phyloP scores from a whole-genome alignment of 2,113 vertebrate species.

The Rhabdomys dilectus region DNA sequence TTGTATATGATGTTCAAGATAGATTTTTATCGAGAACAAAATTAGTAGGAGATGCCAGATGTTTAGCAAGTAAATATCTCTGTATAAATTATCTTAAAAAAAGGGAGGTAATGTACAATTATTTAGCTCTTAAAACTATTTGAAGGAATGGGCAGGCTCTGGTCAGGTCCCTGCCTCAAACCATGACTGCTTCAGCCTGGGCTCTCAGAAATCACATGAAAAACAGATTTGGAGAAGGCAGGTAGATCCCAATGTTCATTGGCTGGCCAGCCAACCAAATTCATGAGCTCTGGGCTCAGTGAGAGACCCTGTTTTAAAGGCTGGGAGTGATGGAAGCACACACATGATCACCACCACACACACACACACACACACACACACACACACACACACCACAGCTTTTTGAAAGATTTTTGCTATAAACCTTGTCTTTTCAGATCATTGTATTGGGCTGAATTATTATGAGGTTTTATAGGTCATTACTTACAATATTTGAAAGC shows the following conservation, averaged over 20 bases:
- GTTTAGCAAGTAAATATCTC: constrained; percentile 26
- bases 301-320: not conserved
- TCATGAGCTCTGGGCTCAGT: not conserved
- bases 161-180: not conserved
- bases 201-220: not conserved
- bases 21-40: constrained; percentile 38
- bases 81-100: constrained; percentile 39
- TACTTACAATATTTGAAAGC: not conserved
- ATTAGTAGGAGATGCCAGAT: constrained; percentile 31
- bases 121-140: not conserved
- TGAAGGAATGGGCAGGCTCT: not conserved
- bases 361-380: not conserved
- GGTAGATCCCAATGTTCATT: not conserved
- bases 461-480: not conserved
- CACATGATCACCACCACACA: not conserved
- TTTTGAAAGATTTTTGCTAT: constrained; percentile 8
- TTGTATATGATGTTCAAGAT: constrained; percentile 10
- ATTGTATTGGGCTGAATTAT: not conserved
- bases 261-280: not conserved
- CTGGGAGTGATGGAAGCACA: not conserved
- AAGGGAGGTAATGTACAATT: not conserved
- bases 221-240: not conserved
- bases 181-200: not conserved
- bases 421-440: not conserved
- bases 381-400: not conserved